Evolutionary conservation across 2,113 vertebrate genomes (phyloP).

Genomic region (Chitala chitala): DNA sequence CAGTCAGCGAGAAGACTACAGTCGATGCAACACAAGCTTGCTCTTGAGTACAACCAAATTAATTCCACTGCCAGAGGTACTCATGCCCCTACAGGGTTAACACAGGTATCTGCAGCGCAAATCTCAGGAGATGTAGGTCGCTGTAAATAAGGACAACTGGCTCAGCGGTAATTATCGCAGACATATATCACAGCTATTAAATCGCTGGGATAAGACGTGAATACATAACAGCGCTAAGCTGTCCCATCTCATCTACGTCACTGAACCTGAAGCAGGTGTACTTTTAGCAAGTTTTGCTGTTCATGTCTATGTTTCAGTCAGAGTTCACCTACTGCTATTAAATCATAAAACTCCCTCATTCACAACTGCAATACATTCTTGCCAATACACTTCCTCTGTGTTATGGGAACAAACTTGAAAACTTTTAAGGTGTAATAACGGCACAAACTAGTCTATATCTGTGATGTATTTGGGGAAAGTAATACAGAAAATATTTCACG

Average conservation of each 20-base stretch:
- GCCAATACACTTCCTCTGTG: too few relatives aligned
- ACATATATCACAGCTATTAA: neutral
- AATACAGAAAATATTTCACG: too few relatives aligned
- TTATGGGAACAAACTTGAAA: too few relatives aligned
- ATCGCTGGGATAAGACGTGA: neutral
- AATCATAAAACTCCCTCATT: too few relatives aligned
- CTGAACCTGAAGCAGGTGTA: neutral
- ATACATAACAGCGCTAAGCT: neutral
- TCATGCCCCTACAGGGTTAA: neutral
- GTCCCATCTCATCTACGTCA: neutral
- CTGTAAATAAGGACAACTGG: constrained; percentile 6
- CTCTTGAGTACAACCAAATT: too few relatives aligned
- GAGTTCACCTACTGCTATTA: too few relatives aligned
- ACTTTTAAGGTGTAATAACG: too few relatives aligned
- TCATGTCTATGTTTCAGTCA: neutral
- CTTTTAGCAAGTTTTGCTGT: neutral
- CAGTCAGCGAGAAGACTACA: too few relatives aligned
- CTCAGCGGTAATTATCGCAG: constrained; percentile 12
- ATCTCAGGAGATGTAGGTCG: constrained; percentile 7
- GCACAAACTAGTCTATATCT: too few relatives aligned
- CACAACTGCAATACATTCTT: too few relatives aligned
- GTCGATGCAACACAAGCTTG: too few relatives aligned
- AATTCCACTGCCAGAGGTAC: neutral
- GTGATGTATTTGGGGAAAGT: too few relatives aligned
- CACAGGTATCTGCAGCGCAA: neutral